Evolutionary conservation across 1,140 invertebrate species (phyloP).

Genomic region (Ladona fulva): DNA sequence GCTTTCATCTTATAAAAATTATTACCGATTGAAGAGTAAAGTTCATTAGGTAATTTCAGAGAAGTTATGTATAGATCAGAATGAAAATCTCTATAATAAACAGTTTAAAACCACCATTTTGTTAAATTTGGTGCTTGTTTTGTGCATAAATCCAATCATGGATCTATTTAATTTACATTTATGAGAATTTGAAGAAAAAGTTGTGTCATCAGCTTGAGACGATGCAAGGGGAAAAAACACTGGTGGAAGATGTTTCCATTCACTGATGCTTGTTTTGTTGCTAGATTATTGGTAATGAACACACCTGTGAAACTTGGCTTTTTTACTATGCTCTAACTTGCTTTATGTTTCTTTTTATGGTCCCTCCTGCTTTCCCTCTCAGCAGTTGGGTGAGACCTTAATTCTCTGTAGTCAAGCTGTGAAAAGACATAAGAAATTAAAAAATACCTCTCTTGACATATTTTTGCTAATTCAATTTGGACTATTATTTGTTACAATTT

Average conservation of each 20-base stretch:
- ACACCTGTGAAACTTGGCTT: slow-evolving; percentile 1
- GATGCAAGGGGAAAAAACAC: too few species aligned
- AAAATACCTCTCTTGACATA: too few species aligned
- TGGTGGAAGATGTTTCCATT: too few species aligned
- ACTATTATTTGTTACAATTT: too few species aligned
- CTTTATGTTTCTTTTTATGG: slow-evolving; percentile 47
- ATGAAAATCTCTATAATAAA: not conserved
- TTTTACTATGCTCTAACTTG: slow-evolving; percentile 18
- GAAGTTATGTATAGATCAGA: not conserved
- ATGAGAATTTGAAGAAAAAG: not conserved
- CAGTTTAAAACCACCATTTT: not conserved
- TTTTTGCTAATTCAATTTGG: too few species aligned
- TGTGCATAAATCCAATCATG: not conserved
- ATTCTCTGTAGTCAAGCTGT: slow-evolving; percentile 42
- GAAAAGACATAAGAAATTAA: slow-evolving; percentile 24
- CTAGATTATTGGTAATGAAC: not conserved
- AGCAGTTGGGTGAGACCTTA: slow-evolving; percentile 42
- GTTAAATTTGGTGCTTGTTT: slow-evolving; percentile 5
- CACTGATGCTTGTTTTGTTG: too few species aligned
- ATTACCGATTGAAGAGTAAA: not conserved
- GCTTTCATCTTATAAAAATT: not conserved
- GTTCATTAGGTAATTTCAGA: not conserved
- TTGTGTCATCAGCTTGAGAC: too few species aligned
- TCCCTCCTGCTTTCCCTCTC: slow-evolving; percentile 36
- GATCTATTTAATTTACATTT: not conserved